These are phyloP conservation scores for Steinernema feltiae DNA, from an alignment of 1,140 invertebrate genomes.

Conservation along the genomic window DNA sequence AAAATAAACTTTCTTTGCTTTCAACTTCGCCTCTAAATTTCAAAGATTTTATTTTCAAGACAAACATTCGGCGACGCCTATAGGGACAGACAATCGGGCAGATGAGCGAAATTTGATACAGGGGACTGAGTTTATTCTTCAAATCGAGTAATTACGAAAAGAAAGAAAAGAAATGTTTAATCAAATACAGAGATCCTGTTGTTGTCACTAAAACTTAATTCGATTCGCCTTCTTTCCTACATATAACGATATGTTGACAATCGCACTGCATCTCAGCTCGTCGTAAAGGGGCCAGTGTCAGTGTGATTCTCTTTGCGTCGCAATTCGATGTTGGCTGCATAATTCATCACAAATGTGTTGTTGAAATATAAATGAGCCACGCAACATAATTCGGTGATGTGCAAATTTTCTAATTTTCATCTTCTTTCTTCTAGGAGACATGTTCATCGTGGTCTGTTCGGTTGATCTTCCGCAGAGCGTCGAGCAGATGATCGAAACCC, in stretches of 20 bases:
- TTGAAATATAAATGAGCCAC: conserved; percentile 11
- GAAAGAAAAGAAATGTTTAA: not conserved
- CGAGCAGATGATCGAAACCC: conserved; percentile 35
- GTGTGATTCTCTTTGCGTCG: conserved; percentile 3
- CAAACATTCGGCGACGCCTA: not conserved
- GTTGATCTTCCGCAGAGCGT: conserved; percentile 33
- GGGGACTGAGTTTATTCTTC: not conserved
- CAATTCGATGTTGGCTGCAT: not conserved
- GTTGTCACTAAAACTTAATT: not conserved
- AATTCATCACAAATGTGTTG: not conserved
- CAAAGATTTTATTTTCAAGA: not conserved
- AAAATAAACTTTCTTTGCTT: no score
- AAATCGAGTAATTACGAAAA: not conserved
- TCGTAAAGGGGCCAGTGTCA: not conserved
- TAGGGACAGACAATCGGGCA: not conserved
- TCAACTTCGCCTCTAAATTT: no score
- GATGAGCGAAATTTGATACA: conserved; percentile 6
- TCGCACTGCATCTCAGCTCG: no score
- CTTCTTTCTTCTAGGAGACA: conserved; percentile 37
- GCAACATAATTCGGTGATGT: not conserved
- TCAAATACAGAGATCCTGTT: not conserved
- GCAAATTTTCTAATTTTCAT: not conserved
- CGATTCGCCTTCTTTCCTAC: not conserved
- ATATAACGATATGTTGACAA: not conserved
- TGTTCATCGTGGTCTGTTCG: conserved; percentile 36